Conservation (phyloP, 2,888 invertebrate genomes). For the Myopa tessellatipennis region DNA sequence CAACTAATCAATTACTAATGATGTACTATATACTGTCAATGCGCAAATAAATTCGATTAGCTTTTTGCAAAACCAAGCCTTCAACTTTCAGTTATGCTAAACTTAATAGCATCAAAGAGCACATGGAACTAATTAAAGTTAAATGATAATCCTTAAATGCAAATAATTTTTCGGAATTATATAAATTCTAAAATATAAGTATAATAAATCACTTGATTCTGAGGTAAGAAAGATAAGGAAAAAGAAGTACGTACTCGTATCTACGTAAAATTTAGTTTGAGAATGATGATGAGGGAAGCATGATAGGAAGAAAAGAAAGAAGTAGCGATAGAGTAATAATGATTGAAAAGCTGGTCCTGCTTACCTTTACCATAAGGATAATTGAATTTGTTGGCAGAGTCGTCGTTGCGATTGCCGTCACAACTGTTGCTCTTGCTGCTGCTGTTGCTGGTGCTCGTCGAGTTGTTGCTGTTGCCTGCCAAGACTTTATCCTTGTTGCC, state of each 20-base stretch:
- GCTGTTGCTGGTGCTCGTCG: constrained; percentile 42
- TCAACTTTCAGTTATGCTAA: not conserved
- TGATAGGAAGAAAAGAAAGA: not conserved
- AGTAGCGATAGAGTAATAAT: not conserved
- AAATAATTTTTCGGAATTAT: no score
- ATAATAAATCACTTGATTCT: no score
- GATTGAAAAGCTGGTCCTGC: not conserved
- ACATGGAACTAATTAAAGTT: no score
- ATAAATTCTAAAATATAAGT: no score
- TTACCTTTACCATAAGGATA: constrained; percentile 31
- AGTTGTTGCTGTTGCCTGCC: constrained; percentile 35
- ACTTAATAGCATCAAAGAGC: not conserved
- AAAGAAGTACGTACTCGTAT: no score
- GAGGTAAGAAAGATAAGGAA: no score
- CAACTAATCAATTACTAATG: not conserved
- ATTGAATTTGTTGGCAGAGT: constrained; percentile 45
- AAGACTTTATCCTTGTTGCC: constrained; percentile 23
- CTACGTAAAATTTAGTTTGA: not conserved
- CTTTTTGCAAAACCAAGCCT: not conserved
- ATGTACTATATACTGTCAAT: not conserved
- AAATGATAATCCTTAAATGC: no score
- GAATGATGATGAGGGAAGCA: not conserved
- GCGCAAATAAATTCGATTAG: not conserved
- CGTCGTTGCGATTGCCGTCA: constrained; percentile 63
- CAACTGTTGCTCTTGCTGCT: constrained; percentile 53